Conservation (phyloP, 2,888 invertebrate species). For the Drosophila anomalata region DNA sequence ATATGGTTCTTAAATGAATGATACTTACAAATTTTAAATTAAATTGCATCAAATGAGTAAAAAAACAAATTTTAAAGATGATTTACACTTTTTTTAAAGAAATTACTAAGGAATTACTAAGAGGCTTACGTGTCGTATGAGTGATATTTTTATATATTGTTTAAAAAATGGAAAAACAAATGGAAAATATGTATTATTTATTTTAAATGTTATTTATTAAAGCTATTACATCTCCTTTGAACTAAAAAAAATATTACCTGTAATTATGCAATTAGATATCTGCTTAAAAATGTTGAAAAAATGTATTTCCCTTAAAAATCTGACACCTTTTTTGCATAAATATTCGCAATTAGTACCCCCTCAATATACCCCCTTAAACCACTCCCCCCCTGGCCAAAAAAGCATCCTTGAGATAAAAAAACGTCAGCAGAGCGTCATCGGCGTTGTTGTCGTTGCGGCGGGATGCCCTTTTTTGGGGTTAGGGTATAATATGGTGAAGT, state of each 20-base stretch:
- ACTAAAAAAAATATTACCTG: not conserved
- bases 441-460: not conserved
- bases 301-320: not conserved
- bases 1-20: too few relatives aligned
- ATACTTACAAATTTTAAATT: too few relatives aligned
- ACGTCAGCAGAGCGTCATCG: slow-evolving; percentile 34
- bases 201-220: too few relatives aligned
- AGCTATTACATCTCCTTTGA: too few relatives aligned
- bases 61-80: too few relatives aligned
- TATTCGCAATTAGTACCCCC: not conserved
- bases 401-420: slow-evolving; percentile 11
- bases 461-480: slow-evolving; percentile 58
- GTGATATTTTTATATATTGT: too few relatives aligned
- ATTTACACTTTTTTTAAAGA: too few relatives aligned
- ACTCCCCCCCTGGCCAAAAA: not conserved
- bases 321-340: not conserved
- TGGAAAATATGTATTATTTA: too few relatives aligned
- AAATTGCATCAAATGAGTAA: too few relatives aligned
- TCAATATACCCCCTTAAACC: not conserved
- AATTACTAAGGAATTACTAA: too few relatives aligned
- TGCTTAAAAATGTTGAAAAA: not conserved
- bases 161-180: too few relatives aligned
- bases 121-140: too few relatives aligned
- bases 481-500: slow-evolving; percentile 60
- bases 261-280: not conserved